Evolutionary conservation across 2,797 vertebrate genomes (phyloP).

Genomic region (Micromesistius poutassou): DNA sequence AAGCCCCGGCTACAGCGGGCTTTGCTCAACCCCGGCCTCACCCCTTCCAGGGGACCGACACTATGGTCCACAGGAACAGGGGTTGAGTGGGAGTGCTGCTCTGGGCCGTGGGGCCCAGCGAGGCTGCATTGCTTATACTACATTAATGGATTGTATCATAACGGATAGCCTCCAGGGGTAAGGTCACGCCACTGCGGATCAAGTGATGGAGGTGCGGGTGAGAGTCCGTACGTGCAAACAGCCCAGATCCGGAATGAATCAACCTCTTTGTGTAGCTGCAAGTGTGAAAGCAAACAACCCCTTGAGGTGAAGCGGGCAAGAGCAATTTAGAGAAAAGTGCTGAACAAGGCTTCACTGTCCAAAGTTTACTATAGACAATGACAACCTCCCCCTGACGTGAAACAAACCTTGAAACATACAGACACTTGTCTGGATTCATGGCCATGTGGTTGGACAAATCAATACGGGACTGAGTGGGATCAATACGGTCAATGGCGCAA

Average conservation of each 20-base stretch:
- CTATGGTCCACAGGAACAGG: background rate
- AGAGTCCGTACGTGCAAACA: background rate
- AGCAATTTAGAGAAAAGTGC: background rate
- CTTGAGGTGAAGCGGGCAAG: background rate
- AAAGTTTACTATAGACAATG: background rate
- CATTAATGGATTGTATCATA: constrained; percentile 34
- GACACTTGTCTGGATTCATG: background rate
- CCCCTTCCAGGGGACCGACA: background rate
- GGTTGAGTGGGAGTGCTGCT: constrained; percentile 1
- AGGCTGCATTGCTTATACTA: constrained; percentile 35
- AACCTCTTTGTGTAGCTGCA: background rate
- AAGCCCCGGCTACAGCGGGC: background rate
- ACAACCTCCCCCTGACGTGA: background rate
- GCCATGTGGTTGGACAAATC: constrained; percentile 22
- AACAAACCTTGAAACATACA: background rate
- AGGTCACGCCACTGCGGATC: constrained; percentile 7
- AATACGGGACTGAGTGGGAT: constrained; percentile 34
- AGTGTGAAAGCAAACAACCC: background rate
- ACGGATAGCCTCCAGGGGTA: background rate
- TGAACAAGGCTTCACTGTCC: background rate
- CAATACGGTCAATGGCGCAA: constrained; percentile 26
- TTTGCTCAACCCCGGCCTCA: background rate
- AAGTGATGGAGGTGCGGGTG: background rate
- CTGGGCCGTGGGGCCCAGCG: constrained; percentile 22
- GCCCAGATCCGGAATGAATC: background rate